Evolutionary conservation across 2,888 invertebrate genomes (phyloP).

Genomic region (Corythucha ciliata): DNA sequence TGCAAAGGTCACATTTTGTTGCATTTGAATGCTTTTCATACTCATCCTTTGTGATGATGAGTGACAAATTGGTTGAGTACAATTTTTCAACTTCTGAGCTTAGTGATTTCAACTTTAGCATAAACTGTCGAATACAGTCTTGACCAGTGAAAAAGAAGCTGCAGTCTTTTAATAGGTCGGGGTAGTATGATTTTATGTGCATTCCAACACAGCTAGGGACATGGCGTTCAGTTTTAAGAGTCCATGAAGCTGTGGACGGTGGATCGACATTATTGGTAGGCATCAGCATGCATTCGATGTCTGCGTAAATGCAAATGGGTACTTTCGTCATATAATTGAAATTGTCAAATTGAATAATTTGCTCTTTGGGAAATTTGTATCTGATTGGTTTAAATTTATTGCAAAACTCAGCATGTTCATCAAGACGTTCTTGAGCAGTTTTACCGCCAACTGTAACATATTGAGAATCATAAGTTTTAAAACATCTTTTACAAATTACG

Average conservation of each 20-base stretch:
- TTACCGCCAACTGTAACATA: no score
- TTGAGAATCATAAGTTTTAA: no score
- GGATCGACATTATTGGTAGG: no score
- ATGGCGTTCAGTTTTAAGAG: background rate
- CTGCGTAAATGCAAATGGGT: background rate
- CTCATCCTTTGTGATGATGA: background rate
- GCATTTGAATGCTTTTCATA: background rate
- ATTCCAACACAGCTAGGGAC: constrained; percentile 7
- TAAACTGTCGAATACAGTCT: constrained; percentile 1
- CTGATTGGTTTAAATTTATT: no score
- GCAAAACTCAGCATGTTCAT: no score
- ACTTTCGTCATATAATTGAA: constrained; percentile 6
- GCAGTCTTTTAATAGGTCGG: background rate
- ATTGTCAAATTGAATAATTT: constrained; percentile 1
- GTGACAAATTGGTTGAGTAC: background rate
- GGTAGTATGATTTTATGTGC: constrained; percentile 6
- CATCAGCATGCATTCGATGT: background rate
- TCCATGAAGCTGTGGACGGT: background rate
- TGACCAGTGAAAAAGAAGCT: background rate
- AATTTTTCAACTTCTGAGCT: background rate
- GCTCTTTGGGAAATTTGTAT: constrained; percentile 5
- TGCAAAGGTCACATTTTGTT: constrained; percentile 7
- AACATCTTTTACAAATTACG: no score
- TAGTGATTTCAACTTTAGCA: background rate
- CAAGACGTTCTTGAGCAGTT: no score